These are phyloP conservation scores for Lathronympha strigana DNA, from an alignment of 2,888 invertebrate genomes.

Conservation along the genomic window DNA sequence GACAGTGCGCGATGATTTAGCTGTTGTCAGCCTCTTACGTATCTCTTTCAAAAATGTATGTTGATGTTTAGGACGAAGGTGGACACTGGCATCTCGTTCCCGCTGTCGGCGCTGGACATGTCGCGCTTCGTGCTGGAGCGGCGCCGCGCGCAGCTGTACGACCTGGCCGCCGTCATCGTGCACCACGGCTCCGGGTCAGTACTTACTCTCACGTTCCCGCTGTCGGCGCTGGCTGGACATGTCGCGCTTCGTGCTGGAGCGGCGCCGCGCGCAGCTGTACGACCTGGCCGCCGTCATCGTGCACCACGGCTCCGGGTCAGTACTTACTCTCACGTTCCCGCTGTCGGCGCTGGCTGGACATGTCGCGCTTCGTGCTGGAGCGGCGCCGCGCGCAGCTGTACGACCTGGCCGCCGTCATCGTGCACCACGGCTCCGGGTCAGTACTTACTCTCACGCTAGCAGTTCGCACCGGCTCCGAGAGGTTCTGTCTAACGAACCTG, in stretches of 20 bases:
- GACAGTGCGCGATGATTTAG: no score
- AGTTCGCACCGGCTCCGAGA: slow-evolving; percentile 88
- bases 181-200: slow-evolving; percentile 91
- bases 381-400: slow-evolving; percentile 85
- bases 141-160: slow-evolving; percentile 86
- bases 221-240: slow-evolving; percentile 90
- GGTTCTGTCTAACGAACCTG: no score
- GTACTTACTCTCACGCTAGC: slow-evolving; percentile 86
- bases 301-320: slow-evolving; percentile 91
- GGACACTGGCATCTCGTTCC: slow-evolving; percentile 91
- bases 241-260: slow-evolving; percentile 89
- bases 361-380: slow-evolving; percentile 90
- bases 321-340: slow-evolving; percentile 88
- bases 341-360: slow-evolving; percentile 89
- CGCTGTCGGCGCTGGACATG: slow-evolving; percentile 90
- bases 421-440: slow-evolving; percentile 92
- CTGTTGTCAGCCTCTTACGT: no score
- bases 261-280: slow-evolving; percentile 85
- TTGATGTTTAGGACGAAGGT: slow-evolving; percentile 85
- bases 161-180: slow-evolving; percentile 91
- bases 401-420: slow-evolving; percentile 92
- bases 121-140: slow-evolving; percentile 88
- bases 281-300: slow-evolving; percentile 93
- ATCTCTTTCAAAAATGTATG: no score
- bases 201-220: slow-evolving; percentile 89